Conservation (phyloP, 1,140 invertebrate genomes). For the Drosophila subpulchrella region DNA sequence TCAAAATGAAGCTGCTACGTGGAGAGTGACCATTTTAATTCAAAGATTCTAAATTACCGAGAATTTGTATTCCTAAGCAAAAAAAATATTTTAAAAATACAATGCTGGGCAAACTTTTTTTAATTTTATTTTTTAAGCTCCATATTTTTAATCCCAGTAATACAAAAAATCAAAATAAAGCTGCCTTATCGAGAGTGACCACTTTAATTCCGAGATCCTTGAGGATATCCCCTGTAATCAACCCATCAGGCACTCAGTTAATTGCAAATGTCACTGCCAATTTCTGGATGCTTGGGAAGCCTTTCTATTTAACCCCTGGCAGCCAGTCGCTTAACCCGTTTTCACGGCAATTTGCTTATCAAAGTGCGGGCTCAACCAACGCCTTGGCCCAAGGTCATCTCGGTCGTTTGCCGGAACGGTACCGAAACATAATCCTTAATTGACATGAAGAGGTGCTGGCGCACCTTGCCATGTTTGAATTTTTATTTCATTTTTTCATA, state of each 20-base stretch:
- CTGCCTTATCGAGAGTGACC: not conserved
- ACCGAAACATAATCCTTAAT: conserved; percentile 58
- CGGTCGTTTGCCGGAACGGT: conserved; percentile 16
- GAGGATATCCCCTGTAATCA: not conserved
- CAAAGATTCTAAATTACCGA: too few relatives aligned
- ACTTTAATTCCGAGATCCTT: not conserved
- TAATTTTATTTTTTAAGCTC: too few relatives aligned
- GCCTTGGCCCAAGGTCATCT: conserved; percentile 33
- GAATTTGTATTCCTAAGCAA: too few relatives aligned
- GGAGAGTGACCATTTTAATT: too few relatives aligned
- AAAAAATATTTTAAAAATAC: too few relatives aligned
- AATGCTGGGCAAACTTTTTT: too few relatives aligned
- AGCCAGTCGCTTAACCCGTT: conserved; percentile 37
- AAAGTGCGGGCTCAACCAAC: conserved; percentile 29
- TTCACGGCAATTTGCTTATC: conserved; percentile 45
- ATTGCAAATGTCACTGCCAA: conserved; percentile 19
- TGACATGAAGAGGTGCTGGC: conserved; percentile 20
- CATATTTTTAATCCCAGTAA: too few relatives aligned
- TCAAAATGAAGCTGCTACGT: too few relatives aligned
- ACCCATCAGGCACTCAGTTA: not conserved
- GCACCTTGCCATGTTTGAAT: conserved; percentile 26
- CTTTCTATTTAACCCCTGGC: conserved; percentile 36
- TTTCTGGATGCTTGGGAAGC: not conserved
- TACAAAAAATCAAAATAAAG: not conserved
- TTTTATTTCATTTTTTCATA: conserved; percentile 5